Percentiles rank a stretch among this genome's conserved stretches.
Evolutionary conservation across 2,888 invertebrate species (phyloP).

Genomic region (Drosophila fulvimacula): DNA sequence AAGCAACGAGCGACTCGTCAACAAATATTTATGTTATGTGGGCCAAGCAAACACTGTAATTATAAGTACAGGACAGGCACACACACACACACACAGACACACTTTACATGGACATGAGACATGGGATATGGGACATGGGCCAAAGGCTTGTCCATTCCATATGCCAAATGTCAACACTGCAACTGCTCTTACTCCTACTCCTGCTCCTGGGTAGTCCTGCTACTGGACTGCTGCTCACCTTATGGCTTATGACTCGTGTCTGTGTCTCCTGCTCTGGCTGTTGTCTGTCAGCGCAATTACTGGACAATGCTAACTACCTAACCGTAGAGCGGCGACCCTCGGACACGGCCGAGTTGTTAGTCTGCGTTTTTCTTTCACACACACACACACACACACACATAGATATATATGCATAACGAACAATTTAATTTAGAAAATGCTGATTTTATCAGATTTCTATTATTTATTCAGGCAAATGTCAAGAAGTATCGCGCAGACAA

Average conservation of each 20-base stretch:
- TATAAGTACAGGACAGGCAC: conserved; percentile 58
- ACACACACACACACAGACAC: conserved; percentile 23
- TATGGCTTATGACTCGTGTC: conserved; percentile 32
- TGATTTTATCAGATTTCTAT: conserved; percentile 83
- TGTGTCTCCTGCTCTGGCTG: conserved; percentile 13
- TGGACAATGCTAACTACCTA: conserved; percentile 70
- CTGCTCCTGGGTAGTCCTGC: not conserved
- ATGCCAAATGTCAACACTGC: conserved; percentile 77
- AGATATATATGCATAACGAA: conserved; percentile 68
- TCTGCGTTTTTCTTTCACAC: conserved; percentile 28
- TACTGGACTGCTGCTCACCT: conserved; percentile 37
- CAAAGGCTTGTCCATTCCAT: conserved; percentile 70
- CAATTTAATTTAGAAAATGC: conserved; percentile 84
- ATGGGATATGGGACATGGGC: conserved; percentile 28
- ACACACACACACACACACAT: not conserved
- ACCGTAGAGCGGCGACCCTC: conserved; percentile 34
- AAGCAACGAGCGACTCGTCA: conserved; percentile 5
- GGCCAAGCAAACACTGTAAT: conserved; percentile 78
- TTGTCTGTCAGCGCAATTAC: conserved; percentile 76
- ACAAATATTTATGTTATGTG: conserved; percentile 66
- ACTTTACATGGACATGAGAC: conserved; percentile 18
- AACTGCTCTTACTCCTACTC: not conserved
- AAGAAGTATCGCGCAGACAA: conserved; percentile 50
- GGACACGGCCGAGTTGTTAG: conserved; percentile 42
- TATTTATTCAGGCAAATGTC: conserved; percentile 79